These are phyloP conservation scores for Pterophyllum scalare DNA, from an alignment of 2,113 vertebrate genomes.

Conservation along the genomic window DNA sequence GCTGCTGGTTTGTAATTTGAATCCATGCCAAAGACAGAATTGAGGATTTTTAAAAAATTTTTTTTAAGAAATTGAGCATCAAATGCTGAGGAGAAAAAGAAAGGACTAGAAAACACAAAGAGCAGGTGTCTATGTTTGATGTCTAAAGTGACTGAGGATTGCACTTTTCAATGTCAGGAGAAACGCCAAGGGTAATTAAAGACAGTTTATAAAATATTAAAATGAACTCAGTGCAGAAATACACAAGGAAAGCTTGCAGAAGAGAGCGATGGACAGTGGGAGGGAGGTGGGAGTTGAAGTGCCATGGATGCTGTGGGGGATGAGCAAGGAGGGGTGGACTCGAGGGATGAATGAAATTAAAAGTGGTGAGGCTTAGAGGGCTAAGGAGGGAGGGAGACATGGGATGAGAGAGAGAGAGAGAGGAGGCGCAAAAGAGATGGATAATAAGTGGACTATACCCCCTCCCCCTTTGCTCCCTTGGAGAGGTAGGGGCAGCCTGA, in stretches of 20 bases:
- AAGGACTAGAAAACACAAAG: not conserved
- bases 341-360: slow-evolving; percentile 81
- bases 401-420: slow-evolving; percentile 62
- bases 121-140: not conserved
- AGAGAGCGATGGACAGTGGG: slow-evolving; percentile 30
- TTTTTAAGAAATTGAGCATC: not conserved
- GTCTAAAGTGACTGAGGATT: not conserved
- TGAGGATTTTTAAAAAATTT: not conserved
- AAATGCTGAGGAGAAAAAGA: not conserved
- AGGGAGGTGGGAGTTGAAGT: slow-evolving; percentile 36
- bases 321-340: slow-evolving; percentile 54
- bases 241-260: not conserved
- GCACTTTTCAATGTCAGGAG: slow-evolving; percentile 13
- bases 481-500: slow-evolving; percentile 76
- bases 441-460: slow-evolving; percentile 79
- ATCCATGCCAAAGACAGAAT: not conserved
- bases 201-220: slow-evolving; percentile 58
- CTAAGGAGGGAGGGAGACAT: slow-evolving; percentile 69
- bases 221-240: slow-evolving; percentile 25
- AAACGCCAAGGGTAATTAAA: slow-evolving; percentile 14
- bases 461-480: slow-evolving; percentile 79
- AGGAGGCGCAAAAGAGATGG: slow-evolving; percentile 77
- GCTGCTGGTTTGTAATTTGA: not conserved
- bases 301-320: slow-evolving; percentile 43
- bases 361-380: slow-evolving; percentile 77